Evolutionary conservation across 1,140 invertebrate genomes (phyloP), one percentile per base, ranked within the genome.

Genomic region (Pogonomyrmex barbatus): DNA sequence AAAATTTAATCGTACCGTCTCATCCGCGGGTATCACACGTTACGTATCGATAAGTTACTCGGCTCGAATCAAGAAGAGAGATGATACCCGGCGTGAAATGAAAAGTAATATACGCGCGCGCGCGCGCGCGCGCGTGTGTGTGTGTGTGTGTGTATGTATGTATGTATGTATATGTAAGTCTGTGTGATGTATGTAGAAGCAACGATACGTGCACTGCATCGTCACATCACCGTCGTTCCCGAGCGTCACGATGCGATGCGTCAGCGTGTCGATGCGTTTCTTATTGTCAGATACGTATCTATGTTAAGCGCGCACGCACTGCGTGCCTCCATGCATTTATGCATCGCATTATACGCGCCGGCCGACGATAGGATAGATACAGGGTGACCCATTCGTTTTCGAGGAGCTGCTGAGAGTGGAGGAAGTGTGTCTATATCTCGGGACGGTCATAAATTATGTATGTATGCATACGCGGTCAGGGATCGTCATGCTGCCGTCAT

Each of bases 251-350:
- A 65, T 81, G 65, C 52, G 78, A 71, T 82, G 83, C 88, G 85
- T 85, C 87, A 91, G 91, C 89, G 91, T 85, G 88, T 91, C 91
- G 92, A 92, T 91, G 91, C 89, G 93, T 92, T 89, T 89, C 93
- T 93, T 93, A 94, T 94, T 92, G 92, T 91, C 87, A 91, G 88
- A 94, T 92, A 73, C 87, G 90, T 92, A 94, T 93, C 93, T 93
- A 94, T 93, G 92, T 92, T 92, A 91, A 93, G 83, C 83, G 89
- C 70, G 68, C 89, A 90, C 85, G 89, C 88, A 86, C 75, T 68
- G 87, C 85, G 78, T 81, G 83, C 87, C 73, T 82, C 90, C 88
- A 93, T 94, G 92, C 90, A 94, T 94, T 94, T 93, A 94, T 93
- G 93, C 93, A 93, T 94, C 91, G 89, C 88, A 93, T 93, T 94